Evolutionary conservation across 2,797 vertebrate genomes (phyloP).

Genomic region (Aselliscus stoliczkanus): DNA sequence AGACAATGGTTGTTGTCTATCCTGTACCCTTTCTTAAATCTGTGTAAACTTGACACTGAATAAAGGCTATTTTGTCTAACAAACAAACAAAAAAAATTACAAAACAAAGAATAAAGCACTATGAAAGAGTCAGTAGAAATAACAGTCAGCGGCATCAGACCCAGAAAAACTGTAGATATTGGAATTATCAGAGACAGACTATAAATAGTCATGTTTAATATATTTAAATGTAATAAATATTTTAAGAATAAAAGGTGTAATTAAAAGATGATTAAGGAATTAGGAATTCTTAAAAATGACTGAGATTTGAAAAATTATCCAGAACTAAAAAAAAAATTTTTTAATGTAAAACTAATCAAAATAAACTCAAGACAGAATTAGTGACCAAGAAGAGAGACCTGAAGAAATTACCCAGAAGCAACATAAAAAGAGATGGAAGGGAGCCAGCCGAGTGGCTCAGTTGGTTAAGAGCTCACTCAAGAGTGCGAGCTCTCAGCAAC

Average conservation of each 20-base stretch:
- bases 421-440: background rate
- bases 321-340: background rate
- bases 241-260: background rate
- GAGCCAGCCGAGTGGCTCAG: no score
- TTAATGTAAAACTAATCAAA: background rate
- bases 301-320: background rate
- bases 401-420: background rate
- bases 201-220: background rate
- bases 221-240: background rate
- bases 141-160: background rate
- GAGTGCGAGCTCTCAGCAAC: no score
- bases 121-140: background rate
- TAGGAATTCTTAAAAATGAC: background rate
- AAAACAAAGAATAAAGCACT: background rate
- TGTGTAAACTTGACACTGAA: background rate
- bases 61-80: background rate
- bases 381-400: background rate
- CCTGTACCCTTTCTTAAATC: background rate
- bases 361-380: slow-evolving; percentile 23
- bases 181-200: background rate
- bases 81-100: background rate
- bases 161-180: background rate
- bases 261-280: background rate
- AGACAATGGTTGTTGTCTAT: background rate
- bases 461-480: no score